Conservation (phyloP, 2,797 vertebrate species). For the Catamblyrhynchus diadema region DNA sequence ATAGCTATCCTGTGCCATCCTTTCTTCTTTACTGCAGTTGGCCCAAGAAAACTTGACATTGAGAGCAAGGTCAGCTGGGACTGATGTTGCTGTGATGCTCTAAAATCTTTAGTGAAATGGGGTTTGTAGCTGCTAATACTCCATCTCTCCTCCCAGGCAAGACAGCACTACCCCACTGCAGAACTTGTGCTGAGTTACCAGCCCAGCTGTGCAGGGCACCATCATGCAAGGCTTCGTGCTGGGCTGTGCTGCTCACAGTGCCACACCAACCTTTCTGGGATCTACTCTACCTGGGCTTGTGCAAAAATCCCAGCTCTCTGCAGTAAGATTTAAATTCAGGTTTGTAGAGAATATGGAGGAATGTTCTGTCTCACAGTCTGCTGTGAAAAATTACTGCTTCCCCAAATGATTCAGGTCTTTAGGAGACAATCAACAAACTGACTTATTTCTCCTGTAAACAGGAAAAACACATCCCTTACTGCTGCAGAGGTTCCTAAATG, state of each 20-base stretch:
- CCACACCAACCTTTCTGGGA: neutral
- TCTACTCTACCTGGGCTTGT: neutral
- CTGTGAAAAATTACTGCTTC: neutral
- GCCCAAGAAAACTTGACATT: neutral
- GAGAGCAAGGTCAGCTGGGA: neutral
- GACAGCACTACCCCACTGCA: neutral
- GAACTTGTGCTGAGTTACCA: neutral
- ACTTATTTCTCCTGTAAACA: neutral
- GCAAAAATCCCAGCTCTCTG: neutral
- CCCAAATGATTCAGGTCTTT: neutral
- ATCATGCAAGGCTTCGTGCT: neutral
- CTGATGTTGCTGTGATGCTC: neutral
- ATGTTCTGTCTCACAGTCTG: neutral
- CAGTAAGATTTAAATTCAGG: neutral
- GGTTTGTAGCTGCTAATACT: neutral
- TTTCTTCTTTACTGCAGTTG: neutral
- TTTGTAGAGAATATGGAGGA: neutral
- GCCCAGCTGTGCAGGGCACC: neutral
- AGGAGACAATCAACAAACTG: neutral
- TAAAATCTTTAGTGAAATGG: neutral
- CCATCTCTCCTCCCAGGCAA: neutral
- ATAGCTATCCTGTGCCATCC: neutral
- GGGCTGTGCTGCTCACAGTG: neutral
- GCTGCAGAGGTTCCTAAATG: constrained; percentile 10
- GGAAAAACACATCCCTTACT: neutral